Conservation (phyloP, 2,888 invertebrate genomes). For the Crocallis elinguaria region DNA sequence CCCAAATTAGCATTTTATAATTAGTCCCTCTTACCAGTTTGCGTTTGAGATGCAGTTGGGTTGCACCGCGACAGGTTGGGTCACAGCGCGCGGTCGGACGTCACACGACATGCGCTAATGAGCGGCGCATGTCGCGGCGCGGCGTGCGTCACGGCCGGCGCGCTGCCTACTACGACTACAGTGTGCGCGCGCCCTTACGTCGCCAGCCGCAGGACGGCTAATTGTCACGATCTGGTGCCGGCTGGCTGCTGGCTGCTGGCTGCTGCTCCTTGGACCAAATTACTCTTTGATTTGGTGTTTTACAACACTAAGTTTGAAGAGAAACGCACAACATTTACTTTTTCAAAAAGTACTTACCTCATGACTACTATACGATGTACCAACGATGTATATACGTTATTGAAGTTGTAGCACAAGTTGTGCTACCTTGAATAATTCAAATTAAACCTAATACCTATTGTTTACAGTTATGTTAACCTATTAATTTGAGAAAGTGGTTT, state of each 20-base stretch:
- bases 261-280: not conserved
- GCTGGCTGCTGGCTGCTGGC: constrained; percentile 6
- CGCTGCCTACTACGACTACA: constrained; percentile 13
- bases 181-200: not conserved
- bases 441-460: too few relatives aligned
- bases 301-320: not conserved
- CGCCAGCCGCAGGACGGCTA: constrained; percentile 27
- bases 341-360: too few relatives aligned
- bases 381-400: too few relatives aligned
- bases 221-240: constrained; percentile 44
- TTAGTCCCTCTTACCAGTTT: not conserved
- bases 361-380: too few relatives aligned
- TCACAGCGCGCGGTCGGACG: not conserved
- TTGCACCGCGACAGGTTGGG: not conserved
- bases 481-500: not conserved
- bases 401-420: too few relatives aligned
- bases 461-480: too few relatives aligned
- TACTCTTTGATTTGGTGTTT: not conserved
- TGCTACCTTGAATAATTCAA: too few relatives aligned
- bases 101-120: constrained; percentile 30
- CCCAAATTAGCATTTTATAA: too few relatives aligned
- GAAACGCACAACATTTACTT: not conserved
- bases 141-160: constrained; percentile 33
- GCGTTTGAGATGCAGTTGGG: not conserved
- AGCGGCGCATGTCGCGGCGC: constrained; percentile 24